Percentiles rank a stretch among this genome's conserved stretches.
These are phyloP conservation scores for Sylvicola cinctus DNA, from an alignment of 2,888 invertebrate species.

Conservation along the genomic window DNA sequence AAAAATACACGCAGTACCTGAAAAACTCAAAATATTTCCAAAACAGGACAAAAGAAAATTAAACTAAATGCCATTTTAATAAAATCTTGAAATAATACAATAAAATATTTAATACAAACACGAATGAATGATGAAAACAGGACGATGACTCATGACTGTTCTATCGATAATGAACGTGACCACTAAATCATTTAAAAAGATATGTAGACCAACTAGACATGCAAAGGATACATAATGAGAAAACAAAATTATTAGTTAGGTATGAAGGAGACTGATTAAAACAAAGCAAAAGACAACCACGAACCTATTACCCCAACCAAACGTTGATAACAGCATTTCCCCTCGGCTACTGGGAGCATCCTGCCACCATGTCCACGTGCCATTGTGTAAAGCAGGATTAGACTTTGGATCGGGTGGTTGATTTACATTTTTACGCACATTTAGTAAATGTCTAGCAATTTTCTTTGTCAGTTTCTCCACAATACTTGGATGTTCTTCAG, in stretches of 20 bases:
- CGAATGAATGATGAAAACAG: too few relatives aligned
- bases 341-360: conserved; percentile 15
- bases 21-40: too few relatives aligned
- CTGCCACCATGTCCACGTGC: conserved; percentile 36
- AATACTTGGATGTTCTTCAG: conserved; percentile 10
- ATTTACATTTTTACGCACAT: conserved; percentile 23
- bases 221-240: background rate
- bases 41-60: too few relatives aligned
- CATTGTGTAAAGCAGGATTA: conserved; percentile 31
- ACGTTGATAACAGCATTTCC: background rate
- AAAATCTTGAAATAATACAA: too few relatives aligned
- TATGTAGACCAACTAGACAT: too few relatives aligned
- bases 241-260: background rate
- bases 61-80: too few relatives aligned
- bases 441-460: conserved; percentile 22
- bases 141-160: too few relatives aligned
- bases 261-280: background rate
- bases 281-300: background rate
- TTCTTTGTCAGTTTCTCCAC: conserved; percentile 22
- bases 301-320: too few relatives aligned
- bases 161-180: too few relatives aligned
- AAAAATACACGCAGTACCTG: too few relatives aligned
- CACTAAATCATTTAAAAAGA: too few relatives aligned
- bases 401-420: conserved; percentile 24
- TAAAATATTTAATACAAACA: too few relatives aligned